phyloP scores from a whole-genome alignment of 1,140 invertebrate species.

The Camponotus floridanus region DNA sequence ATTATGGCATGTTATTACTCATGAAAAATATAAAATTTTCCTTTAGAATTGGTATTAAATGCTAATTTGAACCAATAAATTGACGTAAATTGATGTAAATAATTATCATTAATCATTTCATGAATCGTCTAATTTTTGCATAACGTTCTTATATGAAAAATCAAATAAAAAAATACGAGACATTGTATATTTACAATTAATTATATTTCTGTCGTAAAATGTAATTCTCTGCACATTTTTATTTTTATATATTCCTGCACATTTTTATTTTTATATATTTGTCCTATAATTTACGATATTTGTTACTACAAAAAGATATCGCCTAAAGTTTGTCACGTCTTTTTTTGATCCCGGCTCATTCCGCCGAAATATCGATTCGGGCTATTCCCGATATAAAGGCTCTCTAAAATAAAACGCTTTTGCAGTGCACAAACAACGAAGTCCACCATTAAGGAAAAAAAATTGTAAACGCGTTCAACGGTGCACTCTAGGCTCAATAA shows the following conservation, averaged over 20 bases:
- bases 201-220: not conserved
- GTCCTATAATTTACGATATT: slow-evolving; percentile 21
- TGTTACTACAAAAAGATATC: slow-evolving; percentile 1
- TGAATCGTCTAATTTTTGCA: not conserved
- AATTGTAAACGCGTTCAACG: slow-evolving; percentile 1
- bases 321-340: not conserved
- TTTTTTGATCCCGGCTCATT: slow-evolving; percentile 18
- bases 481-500: slow-evolving; percentile 41
- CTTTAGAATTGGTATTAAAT: slow-evolving; percentile 35
- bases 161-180: not conserved
- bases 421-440: slow-evolving; percentile 2
- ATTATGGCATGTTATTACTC: slow-evolving; percentile 23
- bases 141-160: not conserved
- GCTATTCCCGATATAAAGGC: slow-evolving; percentile 23
- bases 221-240: not conserved
- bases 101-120: slow-evolving; percentile 9
- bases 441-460: slow-evolving; percentile 11
- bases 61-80: not conserved
- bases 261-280: slow-evolving; percentile 1
- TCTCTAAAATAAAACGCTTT: slow-evolving; percentile 33
- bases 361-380: slow-evolving; percentile 49
- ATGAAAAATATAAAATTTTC: slow-evolving; percentile 44
- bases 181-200: not conserved
- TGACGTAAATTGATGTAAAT: not conserved
- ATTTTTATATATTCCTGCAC: not conserved